Percentiles rank a stretch among this genome's conserved stretches.
phyloP scores from a whole-genome alignment of 2,113 vertebrate species.

The Ameiurus melas region DNA sequence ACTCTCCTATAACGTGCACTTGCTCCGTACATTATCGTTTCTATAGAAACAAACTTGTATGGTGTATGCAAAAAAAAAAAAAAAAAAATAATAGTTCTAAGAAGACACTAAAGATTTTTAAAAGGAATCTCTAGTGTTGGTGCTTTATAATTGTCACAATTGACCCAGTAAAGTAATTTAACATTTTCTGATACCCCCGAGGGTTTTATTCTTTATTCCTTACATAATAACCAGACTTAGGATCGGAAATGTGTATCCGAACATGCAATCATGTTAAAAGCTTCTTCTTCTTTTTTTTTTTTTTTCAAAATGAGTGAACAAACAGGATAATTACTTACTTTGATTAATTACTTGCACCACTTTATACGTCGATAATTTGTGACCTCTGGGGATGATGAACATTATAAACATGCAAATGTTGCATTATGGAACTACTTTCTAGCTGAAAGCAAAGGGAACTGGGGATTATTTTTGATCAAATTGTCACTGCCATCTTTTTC shows the following conservation, averaged over 20 bases:
- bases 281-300: too few species aligned
- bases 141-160: not conserved
- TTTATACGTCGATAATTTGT: not conserved
- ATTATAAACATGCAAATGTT: conserved; percentile 10
- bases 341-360: not conserved
- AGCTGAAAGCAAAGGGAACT: not conserved
- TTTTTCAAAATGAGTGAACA: not conserved
- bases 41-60: not conserved
- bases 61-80: too few species aligned
- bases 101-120: too few species aligned
- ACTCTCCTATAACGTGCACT: not conserved
- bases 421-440: not conserved
- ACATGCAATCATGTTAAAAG: not conserved
- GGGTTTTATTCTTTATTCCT: not conserved
- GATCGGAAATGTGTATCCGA: not conserved
- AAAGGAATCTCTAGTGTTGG: not conserved
- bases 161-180: not conserved
- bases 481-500: not conserved
- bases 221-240: not conserved
- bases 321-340: not conserved
- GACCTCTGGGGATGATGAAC: not conserved
- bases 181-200: not conserved
- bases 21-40: not conserved
- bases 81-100: too few species aligned
- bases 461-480: not conserved